phyloP scores from a whole-genome alignment of 2,113 vertebrate species.

The Actenoides lindsayi region DNA sequence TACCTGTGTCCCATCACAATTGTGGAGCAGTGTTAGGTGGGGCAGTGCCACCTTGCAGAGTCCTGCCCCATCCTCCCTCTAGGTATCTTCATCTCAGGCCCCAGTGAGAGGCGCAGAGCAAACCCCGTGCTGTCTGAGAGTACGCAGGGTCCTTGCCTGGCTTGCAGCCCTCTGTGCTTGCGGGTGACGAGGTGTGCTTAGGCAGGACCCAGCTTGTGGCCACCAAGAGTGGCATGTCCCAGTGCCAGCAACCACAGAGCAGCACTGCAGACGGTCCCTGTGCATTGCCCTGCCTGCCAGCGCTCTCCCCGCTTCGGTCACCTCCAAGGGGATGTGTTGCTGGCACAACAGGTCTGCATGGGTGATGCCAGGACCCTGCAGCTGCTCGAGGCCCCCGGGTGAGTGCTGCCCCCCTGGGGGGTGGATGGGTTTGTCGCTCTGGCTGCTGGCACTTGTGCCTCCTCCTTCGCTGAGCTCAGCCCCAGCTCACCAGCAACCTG shows the following conservation, averaged over 20 bases:
- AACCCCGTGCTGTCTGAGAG: accelerated
- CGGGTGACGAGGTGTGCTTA: not conserved
- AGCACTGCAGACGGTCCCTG: not conserved
- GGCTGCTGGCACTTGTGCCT: not conserved
- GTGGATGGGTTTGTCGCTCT: not conserved
- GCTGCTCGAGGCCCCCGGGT: accelerated
- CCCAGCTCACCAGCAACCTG: not conserved
- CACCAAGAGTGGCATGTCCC: not conserved
- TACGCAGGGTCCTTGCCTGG: not conserved
- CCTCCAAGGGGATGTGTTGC: accelerated
- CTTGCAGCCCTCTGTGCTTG: not conserved
- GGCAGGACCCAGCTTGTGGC: not conserved
- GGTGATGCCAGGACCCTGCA: not conserved
- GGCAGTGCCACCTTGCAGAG: not conserved
- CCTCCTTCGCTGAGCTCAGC: not conserved
- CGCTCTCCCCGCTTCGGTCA: not conserved
- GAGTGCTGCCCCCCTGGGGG: not conserved
- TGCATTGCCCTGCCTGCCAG: not conserved
- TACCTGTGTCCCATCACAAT: not conserved
- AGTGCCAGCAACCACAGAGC: accelerated
- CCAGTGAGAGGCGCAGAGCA: not conserved
- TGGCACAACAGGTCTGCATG: not conserved
- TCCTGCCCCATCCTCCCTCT: not conserved
- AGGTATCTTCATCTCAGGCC: not conserved
- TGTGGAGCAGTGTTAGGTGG: not conserved